phyloP scores from a whole-genome alignment of 2,113 vertebrate genomes.

The Oreochromis aureus region DNA sequence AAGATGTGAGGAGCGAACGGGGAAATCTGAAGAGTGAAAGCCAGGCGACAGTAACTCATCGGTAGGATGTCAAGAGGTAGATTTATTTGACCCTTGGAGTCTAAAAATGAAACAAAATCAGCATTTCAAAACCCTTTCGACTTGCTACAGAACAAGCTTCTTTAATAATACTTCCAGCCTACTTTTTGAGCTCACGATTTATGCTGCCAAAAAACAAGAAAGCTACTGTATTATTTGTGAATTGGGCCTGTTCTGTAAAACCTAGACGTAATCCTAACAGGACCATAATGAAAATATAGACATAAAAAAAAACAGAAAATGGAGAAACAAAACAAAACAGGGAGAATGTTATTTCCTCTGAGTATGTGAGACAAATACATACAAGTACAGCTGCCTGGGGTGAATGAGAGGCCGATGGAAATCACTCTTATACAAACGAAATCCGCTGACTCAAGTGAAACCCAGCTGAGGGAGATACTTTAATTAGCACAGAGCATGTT shows the following conservation, averaged over 20 bases:
- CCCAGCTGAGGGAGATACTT: constrained; percentile 2
- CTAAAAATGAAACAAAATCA: background rate
- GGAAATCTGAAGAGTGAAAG: background rate
- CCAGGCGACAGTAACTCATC: background rate
- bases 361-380: background rate
- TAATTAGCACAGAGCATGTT: background rate
- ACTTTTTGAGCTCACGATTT: background rate
- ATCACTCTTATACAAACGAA: background rate
- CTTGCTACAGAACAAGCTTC: background rate
- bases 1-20: background rate
- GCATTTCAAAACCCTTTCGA: background rate
- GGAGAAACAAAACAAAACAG: background rate
- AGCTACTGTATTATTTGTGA: background rate
- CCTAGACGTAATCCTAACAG: background rate
- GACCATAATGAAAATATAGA: background rate
- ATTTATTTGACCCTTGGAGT: background rate
- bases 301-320: background rate
- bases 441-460: background rate
- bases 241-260: background rate
- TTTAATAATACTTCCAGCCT: background rate
- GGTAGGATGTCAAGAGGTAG: background rate
- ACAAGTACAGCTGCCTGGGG: background rate
- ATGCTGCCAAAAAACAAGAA: background rate
- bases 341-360: background rate
- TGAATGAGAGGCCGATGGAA: background rate